Conservation (phyloP, 1,140 invertebrate genomes). For the Drosophila pallidifrons region DNA sequence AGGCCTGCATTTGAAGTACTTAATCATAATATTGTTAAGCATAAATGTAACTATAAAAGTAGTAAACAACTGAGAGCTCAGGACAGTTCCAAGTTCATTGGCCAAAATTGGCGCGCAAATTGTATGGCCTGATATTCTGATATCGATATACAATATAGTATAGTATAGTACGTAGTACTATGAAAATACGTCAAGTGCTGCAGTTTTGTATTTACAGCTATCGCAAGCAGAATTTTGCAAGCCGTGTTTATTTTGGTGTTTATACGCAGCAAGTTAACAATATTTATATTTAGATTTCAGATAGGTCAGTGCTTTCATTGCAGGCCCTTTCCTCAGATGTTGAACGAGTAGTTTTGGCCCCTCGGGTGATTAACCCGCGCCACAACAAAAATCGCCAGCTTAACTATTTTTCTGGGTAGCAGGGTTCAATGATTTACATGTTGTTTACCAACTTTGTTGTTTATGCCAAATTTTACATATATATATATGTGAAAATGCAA, state of each 20-base stretch:
- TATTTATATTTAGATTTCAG: slow-evolving; percentile 59
- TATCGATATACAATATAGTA: background rate
- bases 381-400: slow-evolving; percentile 6
- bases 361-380: slow-evolving; percentile 29
- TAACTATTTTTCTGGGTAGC: slow-evolving; percentile 22
- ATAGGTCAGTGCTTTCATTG: slow-evolving; percentile 67
- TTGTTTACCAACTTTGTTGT: slow-evolving; percentile 19
- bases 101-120: slow-evolving; percentile 76
- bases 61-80: slow-evolving; percentile 24
- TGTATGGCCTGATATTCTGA: slow-evolving; percentile 25
- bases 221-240: slow-evolving; percentile 43
- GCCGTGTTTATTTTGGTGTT: slow-evolving; percentile 40
- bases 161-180: background rate
- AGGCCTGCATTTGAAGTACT: background rate
- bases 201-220: slow-evolving; percentile 28
- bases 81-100: slow-evolving; percentile 59
- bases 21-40: slow-evolving; percentile 10
- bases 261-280: slow-evolving; percentile 55
- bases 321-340: slow-evolving; percentile 22
- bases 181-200: slow-evolving; percentile 2
- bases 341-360: slow-evolving; percentile 20
- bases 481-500: slow-evolving; percentile 15
- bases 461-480: slow-evolving; percentile 38
- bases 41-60: background rate
- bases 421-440: slow-evolving; percentile 57